phyloP scores from a whole-genome alignment of 2,888 invertebrate species.

The Eupeodes luniger region DNA sequence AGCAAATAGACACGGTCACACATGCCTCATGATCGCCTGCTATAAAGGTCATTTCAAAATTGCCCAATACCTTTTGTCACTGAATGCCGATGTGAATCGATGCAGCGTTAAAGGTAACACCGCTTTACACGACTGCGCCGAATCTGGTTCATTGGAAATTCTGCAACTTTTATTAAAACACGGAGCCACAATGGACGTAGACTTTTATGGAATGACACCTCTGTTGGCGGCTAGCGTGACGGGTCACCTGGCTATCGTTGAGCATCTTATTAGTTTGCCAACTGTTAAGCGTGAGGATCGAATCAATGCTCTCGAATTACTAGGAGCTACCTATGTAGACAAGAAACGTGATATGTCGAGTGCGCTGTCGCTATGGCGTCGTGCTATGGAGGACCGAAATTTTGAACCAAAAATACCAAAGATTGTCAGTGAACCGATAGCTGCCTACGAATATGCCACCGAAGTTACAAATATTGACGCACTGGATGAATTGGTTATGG shows the following conservation, averaged over 20 bases:
- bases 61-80: slow-evolving; percentile 93
- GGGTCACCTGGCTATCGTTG: slow-evolving; percentile 96
- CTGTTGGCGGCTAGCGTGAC: slow-evolving; percentile 96
- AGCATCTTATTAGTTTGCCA: slow-evolving; percentile 92
- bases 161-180: slow-evolving; percentile 93
- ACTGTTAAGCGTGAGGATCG: slow-evolving; percentile 91
- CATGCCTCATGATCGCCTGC: slow-evolving; percentile 99
- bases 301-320: slow-evolving; percentile 94
- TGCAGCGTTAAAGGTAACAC: slow-evolving; percentile 96
- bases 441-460: slow-evolving; percentile 94
- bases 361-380: slow-evolving; percentile 94
- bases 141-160: slow-evolving; percentile 96
- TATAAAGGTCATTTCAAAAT: slow-evolving; percentile 97
- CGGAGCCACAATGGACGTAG: slow-evolving; percentile 96
- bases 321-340: slow-evolving; percentile 98
- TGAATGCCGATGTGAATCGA: slow-evolving; percentile 96
- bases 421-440: slow-evolving; percentile 89
- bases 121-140: slow-evolving; percentile 98
- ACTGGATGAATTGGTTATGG: slow-evolving; percentile 93
- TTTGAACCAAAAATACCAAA: slow-evolving; percentile 90
- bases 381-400: slow-evolving; percentile 93
- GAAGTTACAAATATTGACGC: slow-evolving; percentile 92
- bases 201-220: slow-evolving; percentile 98
- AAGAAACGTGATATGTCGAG: slow-evolving; percentile 97
- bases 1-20: slow-evolving; percentile 97